Conservation (phyloP, 2,797 vertebrate genomes). For the Neostethus bicornis region DNA sequence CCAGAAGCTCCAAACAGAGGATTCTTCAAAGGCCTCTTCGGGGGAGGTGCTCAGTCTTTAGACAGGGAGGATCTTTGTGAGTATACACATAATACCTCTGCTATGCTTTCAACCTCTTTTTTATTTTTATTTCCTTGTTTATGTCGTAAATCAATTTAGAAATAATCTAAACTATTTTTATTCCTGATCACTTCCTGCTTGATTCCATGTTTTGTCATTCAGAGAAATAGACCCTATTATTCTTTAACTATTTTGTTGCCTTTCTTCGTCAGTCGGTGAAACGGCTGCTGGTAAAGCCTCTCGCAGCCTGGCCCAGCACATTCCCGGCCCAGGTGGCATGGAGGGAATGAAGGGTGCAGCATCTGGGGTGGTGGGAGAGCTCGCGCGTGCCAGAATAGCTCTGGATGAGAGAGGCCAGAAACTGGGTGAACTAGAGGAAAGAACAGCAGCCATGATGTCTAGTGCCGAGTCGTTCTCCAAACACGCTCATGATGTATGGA, state of each 20-base stretch:
- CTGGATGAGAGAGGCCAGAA: conserved; percentile 97
- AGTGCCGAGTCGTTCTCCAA: conserved; percentile 97
- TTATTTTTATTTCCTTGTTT: too few relatives aligned
- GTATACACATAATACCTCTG: too few relatives aligned
- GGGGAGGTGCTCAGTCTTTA: conserved; percentile 94
- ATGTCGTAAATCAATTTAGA: too few relatives aligned
- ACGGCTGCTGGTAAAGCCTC: conserved; percentile 90
- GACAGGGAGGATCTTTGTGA: conserved; percentile 98
- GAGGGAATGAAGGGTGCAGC: conserved; percentile 97
- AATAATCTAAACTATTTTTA: too few relatives aligned
- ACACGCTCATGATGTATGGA: conserved; percentile 91
- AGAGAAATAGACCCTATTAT: too few relatives aligned
- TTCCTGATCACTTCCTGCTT: too few relatives aligned
- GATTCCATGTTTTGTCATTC: background rate
- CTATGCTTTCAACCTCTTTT: background rate
- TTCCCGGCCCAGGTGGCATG: conserved; percentile 92
- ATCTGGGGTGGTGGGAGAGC: conserved; percentile 91
- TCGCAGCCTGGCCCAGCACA: conserved; percentile 93
- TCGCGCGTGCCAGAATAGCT: conserved; percentile 92
- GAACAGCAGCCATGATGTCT: conserved; percentile 93
- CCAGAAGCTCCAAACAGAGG: conserved; percentile 98
- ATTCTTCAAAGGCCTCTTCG: conserved; percentile 98
- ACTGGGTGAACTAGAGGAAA: conserved; percentile 93
- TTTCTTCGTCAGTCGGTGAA: conserved; percentile 86
- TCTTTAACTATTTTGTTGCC: too few relatives aligned